Base-by-base conservation (phyloP, 2,113 vertebrate species). In the Pomatorhinus ruficollis region DNA sequence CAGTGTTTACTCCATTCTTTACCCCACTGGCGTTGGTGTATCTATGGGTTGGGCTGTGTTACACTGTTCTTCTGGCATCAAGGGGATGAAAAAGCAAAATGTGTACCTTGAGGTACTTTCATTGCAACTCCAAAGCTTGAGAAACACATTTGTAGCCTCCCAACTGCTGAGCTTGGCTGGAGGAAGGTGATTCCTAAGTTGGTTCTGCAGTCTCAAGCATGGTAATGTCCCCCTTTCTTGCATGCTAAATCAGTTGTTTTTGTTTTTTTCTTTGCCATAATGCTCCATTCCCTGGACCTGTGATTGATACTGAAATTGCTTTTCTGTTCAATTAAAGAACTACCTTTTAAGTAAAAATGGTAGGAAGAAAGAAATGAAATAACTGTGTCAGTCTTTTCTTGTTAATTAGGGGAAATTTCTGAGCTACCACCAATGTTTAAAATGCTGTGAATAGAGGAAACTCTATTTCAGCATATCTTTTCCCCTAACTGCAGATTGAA, bases 301-400 rank as follows among this genome's bases (percentile, higher is more conserved):
- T 86, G 77, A 56, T 68, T 87, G 60, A 74, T 61, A 63, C 22
- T 78, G 45, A 91, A 96, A 92, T 78, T 78, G 20, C 54, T 95
- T 94, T 83, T 72, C 50, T 81, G 25, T 84, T 89, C 74, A 75
- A 81, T 84, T 94, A 94, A 95, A 81, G 69, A 86, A 87, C 76
- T 63, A 81, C 5, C 18, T 89, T 94, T 86, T 66, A 80, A 90
- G 60, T 86, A 52, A 52, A 83, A 89, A 47, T 22, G 7, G 12
- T 53, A 75, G 52, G 40, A 66, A 80, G 52, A 90, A 63, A 7
- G 7, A 87, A 83, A 83, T 33, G 5, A 60, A 90, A 49, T 69
- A 90, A 77, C 40, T 49, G 2, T 50, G 57, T 93, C 50, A 44
- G 27, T 52, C 59, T 66, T 87, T 85, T 83, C 35, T 78, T 42